These are phyloP conservation scores for Falco concolor DNA, from an alignment of 2,797 vertebrate species.

Conservation along the genomic window DNA sequence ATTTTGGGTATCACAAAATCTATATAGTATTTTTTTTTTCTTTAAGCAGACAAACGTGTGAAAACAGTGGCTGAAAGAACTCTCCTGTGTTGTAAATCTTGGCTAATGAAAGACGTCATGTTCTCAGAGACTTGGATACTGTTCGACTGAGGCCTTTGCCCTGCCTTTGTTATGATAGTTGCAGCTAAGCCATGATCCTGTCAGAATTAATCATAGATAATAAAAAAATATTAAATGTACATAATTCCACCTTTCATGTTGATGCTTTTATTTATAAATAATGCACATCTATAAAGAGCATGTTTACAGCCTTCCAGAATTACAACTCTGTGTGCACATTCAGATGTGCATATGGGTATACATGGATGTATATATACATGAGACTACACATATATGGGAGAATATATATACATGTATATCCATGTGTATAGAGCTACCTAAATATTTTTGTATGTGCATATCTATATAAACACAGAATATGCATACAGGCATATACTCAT, in stretches of 20 bases:
- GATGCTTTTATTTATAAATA: constrained; percentile 33
- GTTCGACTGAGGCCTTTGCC: not conserved
- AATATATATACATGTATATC: fast-evolving
- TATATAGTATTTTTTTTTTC: not conserved
- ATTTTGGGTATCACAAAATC: not conserved
- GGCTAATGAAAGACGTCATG: not conserved
- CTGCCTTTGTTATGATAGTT: not conserved
- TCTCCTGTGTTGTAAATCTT: not conserved
- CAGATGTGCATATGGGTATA: not conserved
- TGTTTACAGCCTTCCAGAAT: not conserved
- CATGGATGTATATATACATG: too few species aligned
- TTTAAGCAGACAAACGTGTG: not conserved
- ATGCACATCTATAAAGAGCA: not conserved
- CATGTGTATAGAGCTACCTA: not conserved
- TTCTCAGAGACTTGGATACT: not conserved
- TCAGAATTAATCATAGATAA: constrained; percentile 11
- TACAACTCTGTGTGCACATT: not conserved
- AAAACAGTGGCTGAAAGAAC: not conserved
- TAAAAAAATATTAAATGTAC: constrained; percentile 33
- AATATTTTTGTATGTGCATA: not conserved
- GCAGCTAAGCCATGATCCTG: not conserved
- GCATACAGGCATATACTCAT: not conserved
- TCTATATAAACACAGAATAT: not conserved
- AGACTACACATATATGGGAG: too few species aligned
- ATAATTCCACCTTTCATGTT: constrained; percentile 1